These are phyloP conservation scores for Rhingia campestris DNA, from an alignment of 2,888 invertebrate species.

Conservation along the genomic window DNA sequence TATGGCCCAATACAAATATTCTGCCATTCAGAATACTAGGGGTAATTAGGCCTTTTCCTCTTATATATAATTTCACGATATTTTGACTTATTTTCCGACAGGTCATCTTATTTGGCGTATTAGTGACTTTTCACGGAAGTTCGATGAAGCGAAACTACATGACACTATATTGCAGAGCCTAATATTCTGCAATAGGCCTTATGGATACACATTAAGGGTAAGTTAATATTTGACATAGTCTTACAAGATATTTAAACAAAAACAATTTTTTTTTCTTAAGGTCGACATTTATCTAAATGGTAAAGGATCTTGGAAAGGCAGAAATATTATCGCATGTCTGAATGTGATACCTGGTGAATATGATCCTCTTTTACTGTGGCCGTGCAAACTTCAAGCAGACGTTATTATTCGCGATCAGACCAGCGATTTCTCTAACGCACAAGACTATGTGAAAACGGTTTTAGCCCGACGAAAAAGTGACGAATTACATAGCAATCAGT, in stretches of 20 bases:
- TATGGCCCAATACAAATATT: constrained; percentile 80
- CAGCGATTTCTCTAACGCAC: constrained; percentile 83
- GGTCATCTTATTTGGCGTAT: constrained; percentile 89
- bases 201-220: constrained; percentile 90
- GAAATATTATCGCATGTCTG: constrained; percentile 88
- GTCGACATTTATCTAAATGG: constrained; percentile 89
- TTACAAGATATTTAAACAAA: not conserved
- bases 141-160: constrained; percentile 87
- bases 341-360: constrained; percentile 88
- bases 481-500: constrained; percentile 81
- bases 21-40: constrained; percentile 80
- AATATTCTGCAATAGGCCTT: constrained; percentile 87
- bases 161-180: constrained; percentile 87
- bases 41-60: constrained; percentile 74
- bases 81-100: constrained; percentile 41
- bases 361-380: constrained; percentile 89
- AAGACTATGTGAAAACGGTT: constrained; percentile 86
- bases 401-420: constrained; percentile 87
- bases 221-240: constrained; percentile 56
- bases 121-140: constrained; percentile 86
- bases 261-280: constrained; percentile 80
- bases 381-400: constrained; percentile 87
- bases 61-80: not conserved
- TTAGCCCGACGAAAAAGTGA: constrained; percentile 84
- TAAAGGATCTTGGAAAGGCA: constrained; percentile 89